Percentiles rank a stretch among this genome's conserved stretches.
These are phyloP conservation scores for Metalampra italica DNA, from an alignment of 2,888 invertebrate species.

Conservation along the genomic window DNA sequence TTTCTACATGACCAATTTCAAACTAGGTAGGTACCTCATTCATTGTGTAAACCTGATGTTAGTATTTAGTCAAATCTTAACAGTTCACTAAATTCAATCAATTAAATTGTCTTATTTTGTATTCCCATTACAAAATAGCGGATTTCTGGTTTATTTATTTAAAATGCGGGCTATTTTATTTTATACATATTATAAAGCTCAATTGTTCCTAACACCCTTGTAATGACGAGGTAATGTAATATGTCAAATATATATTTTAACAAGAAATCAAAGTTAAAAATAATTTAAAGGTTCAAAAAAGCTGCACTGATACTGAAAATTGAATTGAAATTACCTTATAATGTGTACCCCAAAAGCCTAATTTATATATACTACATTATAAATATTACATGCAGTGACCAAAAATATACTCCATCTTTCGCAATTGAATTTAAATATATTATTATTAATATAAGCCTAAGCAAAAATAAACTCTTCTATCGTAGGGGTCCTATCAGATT, in stretches of 20 bases:
- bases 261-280: background rate
- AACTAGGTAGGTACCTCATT: too few species aligned
- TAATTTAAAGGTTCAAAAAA: background rate
- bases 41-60: too few species aligned
- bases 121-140: slow-evolving; percentile 20
- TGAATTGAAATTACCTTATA: background rate
- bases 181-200: slow-evolving; percentile 62
- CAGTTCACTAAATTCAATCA: too few species aligned
- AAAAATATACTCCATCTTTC: slow-evolving; percentile 70
- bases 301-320: background rate
- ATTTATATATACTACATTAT: slow-evolving; percentile 36
- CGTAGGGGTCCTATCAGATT: slow-evolving; percentile 45
- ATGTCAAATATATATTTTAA: background rate
- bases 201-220: slow-evolving; percentile 67
- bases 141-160: slow-evolving; percentile 10
- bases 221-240: slow-evolving; percentile 47
- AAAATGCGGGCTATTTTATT: slow-evolving; percentile 31
- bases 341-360: slow-evolving; percentile 41
- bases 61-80: too few species aligned
- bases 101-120: slow-evolving; percentile 18
- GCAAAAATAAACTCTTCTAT: slow-evolving; percentile 75
- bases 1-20: too few species aligned
- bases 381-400: slow-evolving; percentile 59
- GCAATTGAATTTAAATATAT: slow-evolving; percentile 58
- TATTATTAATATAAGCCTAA: slow-evolving; percentile 67